Conservation (phyloP, 2,113 vertebrate genomes). For the Chionodraco myersi region DNA sequence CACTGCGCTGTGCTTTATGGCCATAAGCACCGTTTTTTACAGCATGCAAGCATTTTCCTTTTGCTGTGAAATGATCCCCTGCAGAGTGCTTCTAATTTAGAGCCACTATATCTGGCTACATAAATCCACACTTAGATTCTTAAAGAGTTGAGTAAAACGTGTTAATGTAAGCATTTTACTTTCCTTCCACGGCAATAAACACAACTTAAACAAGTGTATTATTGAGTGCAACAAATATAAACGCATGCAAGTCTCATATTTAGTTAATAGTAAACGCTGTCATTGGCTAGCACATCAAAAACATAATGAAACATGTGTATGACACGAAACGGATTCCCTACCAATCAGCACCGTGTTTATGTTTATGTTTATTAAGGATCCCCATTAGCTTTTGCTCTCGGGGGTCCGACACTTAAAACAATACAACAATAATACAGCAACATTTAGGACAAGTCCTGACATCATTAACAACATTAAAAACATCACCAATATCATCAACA, state of each 20-base stretch:
- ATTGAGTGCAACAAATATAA: not conserved
- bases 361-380: too few relatives aligned
- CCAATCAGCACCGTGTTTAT: too few relatives aligned
- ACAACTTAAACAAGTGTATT: constrained; percentile 13
- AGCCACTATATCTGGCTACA: constrained; percentile 46
- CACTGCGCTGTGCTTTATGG: constrained; percentile 57
- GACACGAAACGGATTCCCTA: too few relatives aligned
- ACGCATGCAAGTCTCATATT: not conserved
- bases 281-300: not conserved
- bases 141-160: constrained; percentile 39
- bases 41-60: constrained; percentile 65
- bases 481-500: too few relatives aligned
- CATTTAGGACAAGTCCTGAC: too few relatives aligned
- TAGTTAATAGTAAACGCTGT: too few relatives aligned
- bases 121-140: constrained; percentile 56
- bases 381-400: too few relatives aligned
- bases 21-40: constrained; percentile 63
- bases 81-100: constrained; percentile 66
- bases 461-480: too few relatives aligned
- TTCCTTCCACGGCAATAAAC: not conserved
- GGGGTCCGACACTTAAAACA: too few relatives aligned
- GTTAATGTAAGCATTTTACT: constrained; percentile 36
- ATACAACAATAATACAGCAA: too few relatives aligned
- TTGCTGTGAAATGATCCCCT: constrained; percentile 60
- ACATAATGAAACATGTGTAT: not conserved